phyloP scores from a whole-genome alignment of 2,888 invertebrate genomes.

The Dusona sp. region DNA sequence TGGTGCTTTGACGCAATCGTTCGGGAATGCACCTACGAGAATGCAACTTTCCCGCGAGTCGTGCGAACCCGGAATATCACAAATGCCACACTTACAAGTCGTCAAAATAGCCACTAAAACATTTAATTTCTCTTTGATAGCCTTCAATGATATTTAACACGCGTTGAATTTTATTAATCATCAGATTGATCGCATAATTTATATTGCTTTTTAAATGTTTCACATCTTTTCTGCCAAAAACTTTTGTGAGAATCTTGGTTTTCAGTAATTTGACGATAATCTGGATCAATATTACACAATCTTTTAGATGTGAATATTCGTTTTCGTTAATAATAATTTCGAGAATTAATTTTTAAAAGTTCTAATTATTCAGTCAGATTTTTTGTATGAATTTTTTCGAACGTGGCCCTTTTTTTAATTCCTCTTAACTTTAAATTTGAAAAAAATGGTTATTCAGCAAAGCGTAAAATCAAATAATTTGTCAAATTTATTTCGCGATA shows the following conservation, averaged over 20 bases:
- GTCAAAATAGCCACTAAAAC: constrained; percentile 33
- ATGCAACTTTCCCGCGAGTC: constrained; percentile 65
- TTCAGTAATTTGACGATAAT: no score
- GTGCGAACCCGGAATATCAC: constrained; percentile 52
- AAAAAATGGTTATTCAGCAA: no score
- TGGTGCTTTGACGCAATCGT: constrained; percentile 53
- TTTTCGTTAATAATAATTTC: no score
- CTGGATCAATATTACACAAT: no score
- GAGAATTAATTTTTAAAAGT: no score
- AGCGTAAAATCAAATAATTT: neutral
- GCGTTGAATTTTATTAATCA: neutral
- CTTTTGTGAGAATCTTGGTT: neutral
- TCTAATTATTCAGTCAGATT: no score
- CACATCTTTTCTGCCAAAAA: neutral
- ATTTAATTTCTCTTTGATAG: neutral
- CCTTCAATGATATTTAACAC: neutral
- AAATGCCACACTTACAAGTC: constrained; percentile 40
- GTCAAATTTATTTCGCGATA: no score
- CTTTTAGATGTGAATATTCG: no score
- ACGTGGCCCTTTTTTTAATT: no score
- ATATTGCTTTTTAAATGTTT: neutral
- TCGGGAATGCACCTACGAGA: constrained; percentile 54
- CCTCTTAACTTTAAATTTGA: no score
- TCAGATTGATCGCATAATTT: neutral
- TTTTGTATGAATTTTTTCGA: no score